Evolutionary conservation across 2,113 vertebrate genomes (phyloP).

Genomic region (Aspiorhynchus laticeps): DNA sequence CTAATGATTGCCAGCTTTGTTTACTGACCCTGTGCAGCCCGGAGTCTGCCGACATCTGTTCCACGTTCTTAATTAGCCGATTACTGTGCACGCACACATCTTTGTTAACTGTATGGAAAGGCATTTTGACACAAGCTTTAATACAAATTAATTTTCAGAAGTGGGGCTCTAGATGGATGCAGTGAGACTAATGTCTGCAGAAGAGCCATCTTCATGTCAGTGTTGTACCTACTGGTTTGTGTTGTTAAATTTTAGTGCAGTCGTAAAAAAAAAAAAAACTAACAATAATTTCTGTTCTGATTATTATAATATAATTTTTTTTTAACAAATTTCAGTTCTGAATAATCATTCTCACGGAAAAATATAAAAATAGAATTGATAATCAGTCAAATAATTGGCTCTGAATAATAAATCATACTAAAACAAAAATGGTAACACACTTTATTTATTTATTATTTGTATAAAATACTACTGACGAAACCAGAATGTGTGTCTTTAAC

Average conservation of each 20-base stretch:
- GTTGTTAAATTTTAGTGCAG: not conserved
- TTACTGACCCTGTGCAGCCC: conserved; percentile 91
- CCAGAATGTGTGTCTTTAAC: not conserved
- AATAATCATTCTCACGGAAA: not conserved
- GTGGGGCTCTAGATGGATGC: not conserved
- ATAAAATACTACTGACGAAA: not conserved
- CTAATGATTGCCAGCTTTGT: conserved; percentile 94
- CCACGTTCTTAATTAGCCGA: conserved; percentile 90
- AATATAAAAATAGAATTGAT: not conserved
- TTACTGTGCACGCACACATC: conserved; percentile 84
- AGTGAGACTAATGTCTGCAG: not conserved
- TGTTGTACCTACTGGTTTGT: not conserved
- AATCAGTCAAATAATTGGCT: not conserved
- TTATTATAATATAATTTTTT: too few species aligned
- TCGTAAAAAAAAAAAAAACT: not conserved
- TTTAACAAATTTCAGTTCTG: not conserved
- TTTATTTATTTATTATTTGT: not conserved
- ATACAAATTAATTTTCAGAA: conserved; percentile 78
- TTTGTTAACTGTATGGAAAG: conserved; percentile 84
- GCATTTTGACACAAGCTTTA: conserved; percentile 84
- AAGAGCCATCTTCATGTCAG: not conserved
- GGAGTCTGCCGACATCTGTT: conserved; percentile 94
- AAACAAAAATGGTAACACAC: not conserved
- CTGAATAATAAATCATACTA: too few species aligned
- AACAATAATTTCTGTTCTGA: not conserved